phyloP scores from a whole-genome alignment of 2,797 vertebrate species.

The Pantherophis vulpinus region DNA sequence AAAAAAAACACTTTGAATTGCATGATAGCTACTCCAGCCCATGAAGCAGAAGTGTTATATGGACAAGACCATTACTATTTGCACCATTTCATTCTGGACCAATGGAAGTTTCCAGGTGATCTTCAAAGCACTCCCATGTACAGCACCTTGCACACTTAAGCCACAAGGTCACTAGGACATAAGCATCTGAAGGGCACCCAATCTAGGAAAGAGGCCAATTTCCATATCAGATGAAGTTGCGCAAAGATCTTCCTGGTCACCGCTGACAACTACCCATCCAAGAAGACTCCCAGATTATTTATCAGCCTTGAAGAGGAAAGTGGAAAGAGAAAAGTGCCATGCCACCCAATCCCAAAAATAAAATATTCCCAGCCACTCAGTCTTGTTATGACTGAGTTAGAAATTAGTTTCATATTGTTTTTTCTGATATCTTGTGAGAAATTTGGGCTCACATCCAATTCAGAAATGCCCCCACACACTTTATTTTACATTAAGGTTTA shows the following conservation, averaged over 20 bases:
- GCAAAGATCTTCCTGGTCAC: neutral
- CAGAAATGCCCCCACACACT: neutral
- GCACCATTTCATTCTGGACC: neutral
- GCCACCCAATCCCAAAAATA: neutral
- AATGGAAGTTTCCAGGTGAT: neutral
- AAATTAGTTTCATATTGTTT: neutral
- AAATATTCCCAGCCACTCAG: neutral
- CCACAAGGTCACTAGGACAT: neutral
- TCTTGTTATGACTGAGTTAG: neutral
- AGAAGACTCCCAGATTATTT: neutral
- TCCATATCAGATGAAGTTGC: neutral
- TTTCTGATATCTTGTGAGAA: neutral
- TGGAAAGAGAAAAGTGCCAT: neutral
- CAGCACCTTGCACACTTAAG: neutral
- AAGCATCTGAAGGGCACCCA: neutral
- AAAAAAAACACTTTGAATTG: neutral
- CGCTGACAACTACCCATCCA: neutral
- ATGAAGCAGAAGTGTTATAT: neutral
- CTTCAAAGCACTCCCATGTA: neutral
- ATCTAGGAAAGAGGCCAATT: neutral
- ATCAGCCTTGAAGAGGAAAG: neutral
- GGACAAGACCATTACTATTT: neutral
- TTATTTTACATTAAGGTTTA: neutral
- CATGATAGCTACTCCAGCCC: neutral
- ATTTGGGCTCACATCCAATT: neutral